Percentiles rank a stretch among this genome's conserved stretches.
Conservation (phyloP, 2,888 invertebrate genomes). For the Thymelicus sylvestris region DNA sequence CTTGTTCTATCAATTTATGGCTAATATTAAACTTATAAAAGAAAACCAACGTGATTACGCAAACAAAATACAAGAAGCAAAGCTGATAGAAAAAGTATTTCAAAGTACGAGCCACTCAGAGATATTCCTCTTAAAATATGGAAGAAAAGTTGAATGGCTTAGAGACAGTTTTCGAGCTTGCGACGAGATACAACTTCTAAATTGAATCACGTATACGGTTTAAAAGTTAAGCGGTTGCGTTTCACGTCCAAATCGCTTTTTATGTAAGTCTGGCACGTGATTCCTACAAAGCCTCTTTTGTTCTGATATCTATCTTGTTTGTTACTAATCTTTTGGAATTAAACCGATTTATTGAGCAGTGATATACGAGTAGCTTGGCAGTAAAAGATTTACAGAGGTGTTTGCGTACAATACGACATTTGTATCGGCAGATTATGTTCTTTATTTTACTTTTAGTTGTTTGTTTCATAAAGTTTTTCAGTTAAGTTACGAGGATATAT, state of each 20-base stretch:
- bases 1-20: background rate
- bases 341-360: slow-evolving; percentile 35
- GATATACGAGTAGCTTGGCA: slow-evolving; percentile 28
- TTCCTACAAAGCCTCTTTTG: slow-evolving; percentile 55
- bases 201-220: slow-evolving; percentile 84
- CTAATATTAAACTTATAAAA: slow-evolving; percentile 24
- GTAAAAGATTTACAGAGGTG: slow-evolving; percentile 32
- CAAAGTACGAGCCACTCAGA: slow-evolving; percentile 51
- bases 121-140: slow-evolving; percentile 67
- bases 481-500: too few relatives aligned
- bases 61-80: slow-evolving; percentile 36
- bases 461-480: background rate
- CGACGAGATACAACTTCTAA: slow-evolving; percentile 74
- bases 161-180: slow-evolving; percentile 72
- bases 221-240: slow-evolving; percentile 83
- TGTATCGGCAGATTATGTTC: slow-evolving; percentile 15
- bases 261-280: slow-evolving; percentile 74
- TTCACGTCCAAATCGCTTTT: slow-evolving; percentile 76
- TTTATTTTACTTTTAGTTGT: background rate
- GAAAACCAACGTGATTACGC: slow-evolving; percentile 25
- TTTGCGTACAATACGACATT: slow-evolving; percentile 22
- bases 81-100: slow-evolving; percentile 47
- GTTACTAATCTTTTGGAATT: slow-evolving; percentile 36
- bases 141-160: slow-evolving; percentile 71
- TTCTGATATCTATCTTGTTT: slow-evolving; percentile 38